Conservation (phyloP, 2,797 vertebrate species). For the Girardinus metallicus region DNA sequence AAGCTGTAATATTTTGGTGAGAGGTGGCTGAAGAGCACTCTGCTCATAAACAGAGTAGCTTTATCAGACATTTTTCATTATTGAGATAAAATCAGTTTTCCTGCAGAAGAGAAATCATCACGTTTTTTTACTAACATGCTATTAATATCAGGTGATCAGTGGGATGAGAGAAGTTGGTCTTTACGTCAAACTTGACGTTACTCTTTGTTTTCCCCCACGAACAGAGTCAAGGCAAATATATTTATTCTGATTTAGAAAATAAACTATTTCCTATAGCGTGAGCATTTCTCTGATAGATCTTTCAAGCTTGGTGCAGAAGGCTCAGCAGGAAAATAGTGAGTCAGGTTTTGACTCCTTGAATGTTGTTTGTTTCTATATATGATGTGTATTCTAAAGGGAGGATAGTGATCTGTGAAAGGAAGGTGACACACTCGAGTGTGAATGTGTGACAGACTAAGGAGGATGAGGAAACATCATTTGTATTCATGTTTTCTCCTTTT, state of each 20-base stretch:
- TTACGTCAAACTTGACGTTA: not conserved
- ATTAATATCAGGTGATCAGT: not conserved
- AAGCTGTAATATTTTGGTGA: constrained; percentile 14
- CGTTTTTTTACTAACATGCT: not conserved
- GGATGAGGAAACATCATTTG: not conserved
- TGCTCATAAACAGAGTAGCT: not conserved
- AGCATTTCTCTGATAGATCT: not conserved
- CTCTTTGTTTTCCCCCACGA: not conserved
- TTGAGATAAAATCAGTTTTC: constrained; percentile 47
- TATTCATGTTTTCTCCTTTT: not conserved
- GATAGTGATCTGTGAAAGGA: not conserved
- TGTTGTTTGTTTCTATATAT: constrained; percentile 3
- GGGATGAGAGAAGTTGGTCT: not conserved
- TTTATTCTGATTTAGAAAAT: not conserved
- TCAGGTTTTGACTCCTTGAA: constrained; percentile 1
- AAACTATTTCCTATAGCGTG: not conserved
- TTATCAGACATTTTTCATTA: constrained; percentile 47
- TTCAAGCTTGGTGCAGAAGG: not conserved
- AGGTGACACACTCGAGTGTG: not conserved
- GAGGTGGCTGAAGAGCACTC: constrained; percentile 14
- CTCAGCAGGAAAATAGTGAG: not conserved
- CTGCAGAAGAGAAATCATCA: not conserved
- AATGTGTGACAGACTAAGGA: constrained; percentile 4
- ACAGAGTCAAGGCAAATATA: not conserved
- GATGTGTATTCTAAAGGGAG: not conserved